Base-by-base conservation (phyloP, 2,797 vertebrate species). In the Sebastes jordani region DNA sequence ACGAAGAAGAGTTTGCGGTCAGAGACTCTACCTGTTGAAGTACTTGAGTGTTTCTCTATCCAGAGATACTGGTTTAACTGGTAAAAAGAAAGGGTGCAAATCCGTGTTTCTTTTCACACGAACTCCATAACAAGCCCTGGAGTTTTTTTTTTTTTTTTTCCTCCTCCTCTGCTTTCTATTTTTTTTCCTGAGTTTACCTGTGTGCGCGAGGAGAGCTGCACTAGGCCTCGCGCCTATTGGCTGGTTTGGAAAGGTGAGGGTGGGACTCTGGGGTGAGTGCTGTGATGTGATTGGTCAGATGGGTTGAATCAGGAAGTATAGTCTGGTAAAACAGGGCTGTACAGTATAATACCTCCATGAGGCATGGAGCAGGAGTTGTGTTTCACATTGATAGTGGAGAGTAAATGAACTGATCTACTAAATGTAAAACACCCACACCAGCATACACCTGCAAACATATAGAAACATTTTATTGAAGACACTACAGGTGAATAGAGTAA, bases 1-100 rank as follows among this genome's bases (percentile, higher is more conserved):
- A 46, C 42, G 93, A 94, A 91, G 80, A 83, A 93, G 93, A 95
- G 92, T 93, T 42, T 95, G 93, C 93, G 92, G 89, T 90, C 87
- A 91, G 88, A 94, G 90, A 96, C 95, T 96, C 95, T 98, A 98
- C 97, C 97, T 98, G 97, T 91, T 95, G 92, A 86, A 90, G 94
- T 92, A 96, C 94, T 95, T 94, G 94, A 93, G 92, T 83, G 85
- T 90, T 91, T 91, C n/a, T 93, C 94, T 95, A 96, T 96, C 96
- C 95, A 95, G 95, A 96, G 95, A 95, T 95, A 96, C 95, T 95
- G 96, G 95, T 96, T 96, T 93, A 94, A 97, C 92, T 96, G 94
- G 95, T 95, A 97, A 93, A 93, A 83, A 95, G 94, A 46, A 46
- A 46, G 95, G 96, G 93, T 95, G 96, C 90, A 92, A 94, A 95